These are phyloP conservation scores for Lepus europaeus DNA, from an alignment of 2,113 vertebrate species.

Conservation along the genomic window DNA sequence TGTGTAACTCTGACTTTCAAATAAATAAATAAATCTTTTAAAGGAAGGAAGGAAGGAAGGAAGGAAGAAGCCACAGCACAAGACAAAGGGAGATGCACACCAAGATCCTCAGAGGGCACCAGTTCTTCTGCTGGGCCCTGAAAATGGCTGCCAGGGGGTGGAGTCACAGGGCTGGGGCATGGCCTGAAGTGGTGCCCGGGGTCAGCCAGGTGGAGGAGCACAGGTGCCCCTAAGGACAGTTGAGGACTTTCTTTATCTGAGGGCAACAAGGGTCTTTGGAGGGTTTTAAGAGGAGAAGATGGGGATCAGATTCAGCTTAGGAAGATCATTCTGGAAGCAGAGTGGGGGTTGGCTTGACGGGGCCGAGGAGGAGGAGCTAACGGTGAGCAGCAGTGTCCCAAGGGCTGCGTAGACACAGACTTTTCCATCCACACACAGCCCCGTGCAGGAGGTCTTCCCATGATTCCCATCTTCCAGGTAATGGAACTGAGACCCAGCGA, in stretches of 20 bases:
- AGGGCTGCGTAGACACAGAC: background rate
- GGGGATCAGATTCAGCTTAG: background rate
- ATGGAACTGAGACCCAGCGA: background rate
- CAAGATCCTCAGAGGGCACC: background rate
- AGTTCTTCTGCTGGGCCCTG: background rate
- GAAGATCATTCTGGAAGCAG: background rate
- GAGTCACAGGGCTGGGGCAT: background rate
- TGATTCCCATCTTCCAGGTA: background rate
- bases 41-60: too few relatives aligned
- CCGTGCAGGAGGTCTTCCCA: background rate
- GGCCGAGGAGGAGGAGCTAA: background rate
- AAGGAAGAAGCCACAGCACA: too few relatives aligned
- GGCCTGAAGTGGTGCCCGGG: background rate
- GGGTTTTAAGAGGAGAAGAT: background rate
- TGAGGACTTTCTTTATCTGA: background rate
- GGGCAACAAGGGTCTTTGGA: background rate
- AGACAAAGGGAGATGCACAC: background rate
- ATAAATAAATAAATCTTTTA: too few relatives aligned
- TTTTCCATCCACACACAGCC: background rate
- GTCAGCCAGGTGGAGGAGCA: background rate
- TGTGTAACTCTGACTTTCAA: too few relatives aligned
- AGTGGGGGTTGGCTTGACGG: background rate
- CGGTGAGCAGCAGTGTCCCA: too few relatives aligned
- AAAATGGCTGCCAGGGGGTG: background rate
- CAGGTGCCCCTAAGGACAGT: too few relatives aligned